phyloP scores from a whole-genome alignment of 2,797 vertebrate species.

The Crax fasciolata region DNA sequence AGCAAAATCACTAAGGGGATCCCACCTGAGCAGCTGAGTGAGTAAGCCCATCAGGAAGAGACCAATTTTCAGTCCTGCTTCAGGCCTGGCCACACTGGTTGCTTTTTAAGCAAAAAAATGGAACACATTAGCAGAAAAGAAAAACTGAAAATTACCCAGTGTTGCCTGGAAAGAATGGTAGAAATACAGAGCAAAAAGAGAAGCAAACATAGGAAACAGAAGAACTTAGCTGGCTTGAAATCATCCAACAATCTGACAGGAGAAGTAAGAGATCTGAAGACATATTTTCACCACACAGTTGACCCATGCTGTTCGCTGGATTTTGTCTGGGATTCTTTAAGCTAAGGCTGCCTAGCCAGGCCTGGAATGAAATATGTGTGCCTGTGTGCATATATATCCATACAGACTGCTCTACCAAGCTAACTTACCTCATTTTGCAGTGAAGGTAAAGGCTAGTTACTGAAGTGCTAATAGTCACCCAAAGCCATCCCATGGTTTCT shows the following conservation, averaged over 20 bases:
- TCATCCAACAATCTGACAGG: neutral
- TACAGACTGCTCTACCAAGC: neutral
- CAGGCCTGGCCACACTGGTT: neutral
- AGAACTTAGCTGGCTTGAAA: neutral
- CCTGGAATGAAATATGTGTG: neutral
- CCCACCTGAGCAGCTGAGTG: slow-evolving; percentile 46
- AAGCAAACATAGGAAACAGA: neutral
- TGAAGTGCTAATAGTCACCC: neutral
- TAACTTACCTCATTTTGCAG: neutral
- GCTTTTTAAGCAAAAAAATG: neutral
- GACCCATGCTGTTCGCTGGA: neutral
- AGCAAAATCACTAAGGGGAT: neutral
- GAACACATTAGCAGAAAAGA: neutral
- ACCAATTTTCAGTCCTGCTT: neutral
- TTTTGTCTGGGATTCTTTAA: neutral
- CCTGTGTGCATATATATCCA: neutral
- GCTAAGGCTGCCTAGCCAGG: neutral
- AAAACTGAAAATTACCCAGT: neutral
- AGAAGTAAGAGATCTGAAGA: neutral
- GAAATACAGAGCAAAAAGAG: neutral
- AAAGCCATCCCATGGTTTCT: neutral
- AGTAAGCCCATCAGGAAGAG: neutral
- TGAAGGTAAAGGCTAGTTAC: neutral
- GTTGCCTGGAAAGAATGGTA: neutral
- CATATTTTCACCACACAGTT: neutral